Base-by-base conservation (phyloP, 2,888 invertebrate genomes). In the Tiphia femorata region DNA sequence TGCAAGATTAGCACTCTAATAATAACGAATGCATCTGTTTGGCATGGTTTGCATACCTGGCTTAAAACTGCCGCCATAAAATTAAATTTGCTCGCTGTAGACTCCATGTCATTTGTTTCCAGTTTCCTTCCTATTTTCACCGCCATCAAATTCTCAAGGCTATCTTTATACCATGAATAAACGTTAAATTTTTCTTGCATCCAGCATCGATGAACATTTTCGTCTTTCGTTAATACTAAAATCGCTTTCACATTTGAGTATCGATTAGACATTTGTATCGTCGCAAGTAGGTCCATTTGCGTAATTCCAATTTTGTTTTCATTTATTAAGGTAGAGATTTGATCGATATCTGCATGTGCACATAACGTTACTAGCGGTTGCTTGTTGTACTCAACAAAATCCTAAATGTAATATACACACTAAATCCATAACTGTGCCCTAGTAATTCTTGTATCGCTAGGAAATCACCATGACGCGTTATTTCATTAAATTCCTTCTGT, bases 381-480 rank as follows among this genome's bases (percentile, higher is more conserved):
- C n/a, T n/a, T n/a, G n/a, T n/a, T n/a, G n/a, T n/a, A n/a, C n/a
- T n/a, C n/a, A n/a, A n/a, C n/a, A n/a, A n/a, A n/a, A n/a, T n/a
- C n/a, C n/a, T 17, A 35, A 42, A 41, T 12, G 16, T 33, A 14
- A 40, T 47, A 38, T 47, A 40, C 73, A 74, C 70, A 84, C 84
- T 76, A 56, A 85, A 80, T 49, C 85, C 85, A 65, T 82, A 85
- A 56, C 76, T 80, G 42, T 82, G 59, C 4, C 85, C 85, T 6
- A 84, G 62, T 20, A 76, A 57, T 62, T 84, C 84, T 16, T 81
- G 78, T n/a, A 82, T 76, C 0, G 83, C 77, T n/a, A 84, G 56
- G 62, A 85, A 84, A 49, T 83, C 77, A 10, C 85, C 85, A n/a
- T 75, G 65, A 23, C 79, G 72, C 1, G 81, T 67, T 76, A 85